Conservation (phyloP, 2,113 vertebrate genomes). For the Diphyllodes magnificus region DNA sequence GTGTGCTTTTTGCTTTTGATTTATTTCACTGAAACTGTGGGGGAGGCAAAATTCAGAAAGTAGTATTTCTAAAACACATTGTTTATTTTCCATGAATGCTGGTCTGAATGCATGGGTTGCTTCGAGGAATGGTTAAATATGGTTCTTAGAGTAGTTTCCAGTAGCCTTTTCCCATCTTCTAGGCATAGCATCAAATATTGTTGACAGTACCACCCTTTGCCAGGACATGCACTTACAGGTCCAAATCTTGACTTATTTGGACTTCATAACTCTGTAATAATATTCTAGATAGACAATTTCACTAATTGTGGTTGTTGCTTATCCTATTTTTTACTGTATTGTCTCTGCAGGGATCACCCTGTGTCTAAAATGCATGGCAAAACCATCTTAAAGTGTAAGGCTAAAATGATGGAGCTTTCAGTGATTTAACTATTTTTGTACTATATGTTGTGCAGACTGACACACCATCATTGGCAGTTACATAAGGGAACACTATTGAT, state of each 20-base stretch:
- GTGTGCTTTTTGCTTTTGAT: neutral
- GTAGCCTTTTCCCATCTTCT: neutral
- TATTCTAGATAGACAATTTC: neutral
- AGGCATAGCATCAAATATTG: neutral
- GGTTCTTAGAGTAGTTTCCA: neutral
- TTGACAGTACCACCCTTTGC: neutral
- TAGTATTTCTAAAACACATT: neutral
- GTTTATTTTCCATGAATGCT: neutral
- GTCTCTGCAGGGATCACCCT: neutral
- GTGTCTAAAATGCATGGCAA: neutral
- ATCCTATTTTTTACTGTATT: neutral
- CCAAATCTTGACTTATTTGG: neutral
- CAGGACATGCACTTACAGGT: neutral
- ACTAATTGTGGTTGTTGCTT: neutral
- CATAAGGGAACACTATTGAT: neutral
- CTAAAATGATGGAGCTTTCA: accelerated
- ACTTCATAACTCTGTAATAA: neutral
- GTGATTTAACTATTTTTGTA: neutral
- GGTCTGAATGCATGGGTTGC: neutral
- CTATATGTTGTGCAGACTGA: neutral
- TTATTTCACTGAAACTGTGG: neutral
- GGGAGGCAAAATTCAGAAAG: neutral
- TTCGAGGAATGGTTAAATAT: neutral
- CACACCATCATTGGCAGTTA: neutral
- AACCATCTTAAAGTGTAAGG: neutral